A percentile compares a stretch with the other conserved stretches of the same genome.
Conservation (phyloP, 23 tunicate genomes). For the Halocynthia aurantium region DNA sequence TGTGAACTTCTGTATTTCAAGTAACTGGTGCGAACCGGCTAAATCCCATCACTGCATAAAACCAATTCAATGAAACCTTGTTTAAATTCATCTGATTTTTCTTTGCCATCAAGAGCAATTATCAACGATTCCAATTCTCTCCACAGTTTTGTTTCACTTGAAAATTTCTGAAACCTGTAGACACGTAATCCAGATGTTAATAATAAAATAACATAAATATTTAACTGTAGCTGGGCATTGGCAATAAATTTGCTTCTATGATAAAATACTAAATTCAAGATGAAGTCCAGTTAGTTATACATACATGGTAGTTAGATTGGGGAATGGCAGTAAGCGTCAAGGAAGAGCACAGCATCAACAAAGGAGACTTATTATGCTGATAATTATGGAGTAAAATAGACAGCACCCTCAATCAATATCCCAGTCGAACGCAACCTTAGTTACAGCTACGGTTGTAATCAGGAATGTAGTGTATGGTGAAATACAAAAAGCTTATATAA, state of each 20-base stretch:
- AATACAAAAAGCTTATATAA: no score
- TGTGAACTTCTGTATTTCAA: no score
- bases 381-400: no score
- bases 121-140: slow-evolving; percentile 57
- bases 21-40: no score
- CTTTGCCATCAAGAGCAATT: slow-evolving; percentile 24
- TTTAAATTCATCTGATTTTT: neutral
- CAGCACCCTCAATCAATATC: neutral
- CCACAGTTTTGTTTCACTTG: slow-evolving; percentile 35
- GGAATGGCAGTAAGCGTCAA: neutral
- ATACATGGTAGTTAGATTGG: neutral
- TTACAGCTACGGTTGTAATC: neutral
- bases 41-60: no score
- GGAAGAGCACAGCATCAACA: no score
- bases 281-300: neutral
- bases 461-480: no score
- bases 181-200: neutral
- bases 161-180: slow-evolving; percentile 47
- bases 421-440: neutral
- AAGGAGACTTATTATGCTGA: no score
- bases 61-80: no score
- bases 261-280: neutral
- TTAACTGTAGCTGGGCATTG: no score
- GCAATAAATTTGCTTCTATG: no score
- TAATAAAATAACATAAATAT: no score